Conservation (phyloP, 2,797 vertebrate species). For the Pantherophis alleghaniensis region DNA sequence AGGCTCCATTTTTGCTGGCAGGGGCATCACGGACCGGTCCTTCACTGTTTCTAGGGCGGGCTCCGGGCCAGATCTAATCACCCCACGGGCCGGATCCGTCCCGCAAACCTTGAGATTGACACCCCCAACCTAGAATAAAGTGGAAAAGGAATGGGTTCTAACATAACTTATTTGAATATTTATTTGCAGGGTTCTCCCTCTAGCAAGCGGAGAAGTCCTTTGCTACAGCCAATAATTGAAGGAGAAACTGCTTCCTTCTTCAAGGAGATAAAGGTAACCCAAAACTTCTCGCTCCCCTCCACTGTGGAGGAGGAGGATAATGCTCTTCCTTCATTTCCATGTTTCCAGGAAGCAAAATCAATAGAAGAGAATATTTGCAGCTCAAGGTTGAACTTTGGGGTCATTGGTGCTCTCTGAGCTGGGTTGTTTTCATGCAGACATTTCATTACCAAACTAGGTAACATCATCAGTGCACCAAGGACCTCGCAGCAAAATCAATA, state of each 20-base stretch:
- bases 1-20: no score
- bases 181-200: constrained; percentile 95
- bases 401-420: background rate
- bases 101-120: no score
- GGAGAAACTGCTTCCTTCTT: constrained; percentile 98
- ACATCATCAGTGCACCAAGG: background rate
- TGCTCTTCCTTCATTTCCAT: constrained; percentile 47
- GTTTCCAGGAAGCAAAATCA: constrained; percentile 55
- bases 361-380: background rate
- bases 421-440: background rate
- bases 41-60: no score
- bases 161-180: constrained; percentile 79
- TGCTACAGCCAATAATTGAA: constrained; percentile 99
- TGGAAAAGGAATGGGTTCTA: constrained; percentile 56
- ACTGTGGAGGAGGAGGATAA: constrained; percentile 36
- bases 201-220: constrained; percentile 97
- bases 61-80: no score
- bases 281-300: constrained; percentile 51
- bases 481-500: constrained; percentile 47
- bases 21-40: no score
- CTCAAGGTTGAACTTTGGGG: background rate
- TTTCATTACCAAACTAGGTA: background rate
- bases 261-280: constrained; percentile 97
- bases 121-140: background rate
- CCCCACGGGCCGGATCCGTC: no score